Conservation (phyloP, 2,888 invertebrate species). For the Lithophane ornitopus region DNA sequence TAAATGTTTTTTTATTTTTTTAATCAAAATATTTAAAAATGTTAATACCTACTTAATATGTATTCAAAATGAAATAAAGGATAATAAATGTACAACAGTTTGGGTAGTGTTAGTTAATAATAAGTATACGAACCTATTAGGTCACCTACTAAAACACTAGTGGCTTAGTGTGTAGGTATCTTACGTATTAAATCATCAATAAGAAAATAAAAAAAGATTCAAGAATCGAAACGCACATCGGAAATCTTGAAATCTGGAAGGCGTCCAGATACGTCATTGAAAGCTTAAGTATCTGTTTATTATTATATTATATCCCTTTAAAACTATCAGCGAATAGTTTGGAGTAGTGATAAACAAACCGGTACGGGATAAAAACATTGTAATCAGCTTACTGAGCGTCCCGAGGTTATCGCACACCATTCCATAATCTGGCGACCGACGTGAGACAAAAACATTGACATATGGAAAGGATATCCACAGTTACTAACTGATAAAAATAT, state of each 20-base stretch:
- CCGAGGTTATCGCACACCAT: conserved; percentile 71
- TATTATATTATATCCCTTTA: conserved; percentile 71
- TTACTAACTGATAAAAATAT: conserved; percentile 40
- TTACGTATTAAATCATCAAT: neutral
- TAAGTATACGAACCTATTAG: no score
- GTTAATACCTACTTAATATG: no score
- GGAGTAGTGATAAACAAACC: conserved; percentile 69
- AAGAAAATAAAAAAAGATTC: neutral
- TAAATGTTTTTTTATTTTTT: no score
- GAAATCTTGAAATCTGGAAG: conserved; percentile 54
- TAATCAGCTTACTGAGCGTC: conserved; percentile 74
- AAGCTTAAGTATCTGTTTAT: conserved; percentile 66
- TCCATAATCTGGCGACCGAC: conserved; percentile 57
- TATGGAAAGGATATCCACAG: conserved; percentile 58
- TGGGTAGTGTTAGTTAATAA: neutral
- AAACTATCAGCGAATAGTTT: conserved; percentile 73
- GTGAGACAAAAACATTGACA: conserved; percentile 61
- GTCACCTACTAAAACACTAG: neutral
- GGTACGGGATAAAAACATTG: conserved; percentile 71
- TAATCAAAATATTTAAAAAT: no score
- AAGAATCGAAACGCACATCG: neutral
- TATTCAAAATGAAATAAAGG: no score
- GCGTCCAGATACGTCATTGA: conserved; percentile 68
- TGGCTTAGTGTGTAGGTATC: neutral
- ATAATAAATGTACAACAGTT: no score